Percentiles rank a stretch among this genome's conserved stretches.
phyloP scores from a whole-genome alignment of 1,140 invertebrate species.

The Zaprionus taronus region DNA sequence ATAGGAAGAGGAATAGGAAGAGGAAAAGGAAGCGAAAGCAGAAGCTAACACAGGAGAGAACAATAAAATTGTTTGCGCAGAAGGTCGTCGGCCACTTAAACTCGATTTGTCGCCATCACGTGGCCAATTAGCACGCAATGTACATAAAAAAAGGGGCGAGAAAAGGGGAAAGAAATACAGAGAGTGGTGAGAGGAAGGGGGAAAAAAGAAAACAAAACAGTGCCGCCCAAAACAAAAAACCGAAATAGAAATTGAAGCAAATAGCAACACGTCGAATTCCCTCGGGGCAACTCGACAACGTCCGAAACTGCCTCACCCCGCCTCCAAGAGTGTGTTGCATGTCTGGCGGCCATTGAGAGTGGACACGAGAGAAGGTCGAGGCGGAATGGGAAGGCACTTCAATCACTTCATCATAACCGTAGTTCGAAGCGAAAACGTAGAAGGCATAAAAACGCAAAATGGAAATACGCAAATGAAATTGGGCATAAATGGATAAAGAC shows the following conservation, averaged over 20 bases:
- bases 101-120: constrained; percentile 78
- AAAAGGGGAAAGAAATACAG: constrained; percentile 2
- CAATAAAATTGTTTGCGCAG: constrained; percentile 10
- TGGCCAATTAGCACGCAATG: constrained; percentile 80
- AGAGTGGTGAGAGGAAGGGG: not conserved
- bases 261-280: constrained; percentile 66
- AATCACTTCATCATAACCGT: constrained; percentile 77
- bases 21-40: not conserved
- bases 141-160: constrained; percentile 29
- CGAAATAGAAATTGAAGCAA: constrained; percentile 46
- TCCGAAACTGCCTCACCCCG: not conserved
- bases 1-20: constrained; percentile 5
- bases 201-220: constrained; percentile 44
- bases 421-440: constrained; percentile 44
- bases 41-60: not conserved
- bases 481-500: constrained; percentile 40
- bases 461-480: constrained; percentile 59
- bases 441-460: constrained; percentile 54
- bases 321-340: constrained; percentile 54
- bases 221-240: constrained; percentile 31
- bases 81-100: constrained; percentile 50
- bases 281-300: not conserved
- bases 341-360: constrained; percentile 62
- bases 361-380: constrained; percentile 29
- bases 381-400: constrained; percentile 46